Evolutionary conservation across 2,797 vertebrate species (phyloP).

Genomic region (Carapus acus): DNA sequence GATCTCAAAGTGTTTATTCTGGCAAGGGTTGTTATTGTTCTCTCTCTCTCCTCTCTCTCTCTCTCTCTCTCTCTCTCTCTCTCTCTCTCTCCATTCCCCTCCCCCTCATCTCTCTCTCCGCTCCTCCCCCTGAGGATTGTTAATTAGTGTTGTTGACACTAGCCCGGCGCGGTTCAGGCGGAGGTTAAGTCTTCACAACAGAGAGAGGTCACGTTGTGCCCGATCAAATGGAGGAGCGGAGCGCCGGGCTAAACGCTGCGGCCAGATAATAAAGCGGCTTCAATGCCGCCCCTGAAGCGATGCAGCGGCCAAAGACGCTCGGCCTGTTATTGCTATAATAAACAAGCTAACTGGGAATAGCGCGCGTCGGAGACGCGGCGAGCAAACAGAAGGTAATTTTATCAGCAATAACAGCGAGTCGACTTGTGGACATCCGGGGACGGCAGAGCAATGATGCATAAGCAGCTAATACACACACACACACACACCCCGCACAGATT

Average conservation of each 20-base stretch:
- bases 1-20: not conserved
- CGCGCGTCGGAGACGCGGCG: slow-evolving; percentile 6
- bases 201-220: slow-evolving; percentile 35
- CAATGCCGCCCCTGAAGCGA: slow-evolving; percentile 22
- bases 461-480: not conserved
- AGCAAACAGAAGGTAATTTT: slow-evolving; percentile 13
- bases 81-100: not conserved
- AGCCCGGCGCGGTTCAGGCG: slow-evolving; percentile 12
- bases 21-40: no score
- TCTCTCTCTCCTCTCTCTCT: not conserved
- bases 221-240: slow-evolving; percentile 15
- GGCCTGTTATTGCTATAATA: slow-evolving; percentile 28
- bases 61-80: not conserved
- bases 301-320: slow-evolving; percentile 15
- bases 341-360: slow-evolving; percentile 29
- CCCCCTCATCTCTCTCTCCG: not conserved
- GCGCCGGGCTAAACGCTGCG: slow-evolving; percentile 9
- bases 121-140: not conserved
- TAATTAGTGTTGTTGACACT: slow-evolving; percentile 26
- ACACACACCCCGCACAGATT: not conserved
- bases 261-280: slow-evolving; percentile 22
- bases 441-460: slow-evolving; percentile 10
- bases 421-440: slow-evolving; percentile 22
- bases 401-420: slow-evolving; percentile 17
- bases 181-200: slow-evolving; percentile 25